Conservation (phyloP, 2,797 vertebrate species). For the Channallabes apus region DNA sequence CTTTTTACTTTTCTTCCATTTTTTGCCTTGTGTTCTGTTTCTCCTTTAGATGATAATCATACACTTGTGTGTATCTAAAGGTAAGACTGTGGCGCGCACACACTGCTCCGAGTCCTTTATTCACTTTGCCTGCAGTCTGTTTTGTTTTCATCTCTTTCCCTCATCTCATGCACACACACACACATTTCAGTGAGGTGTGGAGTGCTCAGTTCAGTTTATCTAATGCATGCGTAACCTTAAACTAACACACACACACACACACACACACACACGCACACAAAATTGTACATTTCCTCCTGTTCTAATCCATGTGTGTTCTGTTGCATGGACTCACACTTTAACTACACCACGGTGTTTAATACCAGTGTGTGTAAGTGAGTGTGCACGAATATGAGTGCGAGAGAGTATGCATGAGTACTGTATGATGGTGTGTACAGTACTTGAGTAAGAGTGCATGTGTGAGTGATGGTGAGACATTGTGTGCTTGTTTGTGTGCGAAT, state of each 20-base stretch:
- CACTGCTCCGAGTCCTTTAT: neutral
- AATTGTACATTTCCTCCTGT: too few relatives aligned
- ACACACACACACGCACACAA: neutral
- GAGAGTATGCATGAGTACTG: constrained; percentile 24
- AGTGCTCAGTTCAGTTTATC: neutral
- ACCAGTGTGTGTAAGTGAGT: constrained; percentile 20
- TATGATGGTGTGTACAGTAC: too few relatives aligned
- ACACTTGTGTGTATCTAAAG: constrained; percentile 98
- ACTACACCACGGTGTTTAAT: neutral
- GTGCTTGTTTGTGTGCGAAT: too few relatives aligned
- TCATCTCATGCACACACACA: neutral
- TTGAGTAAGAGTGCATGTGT: too few relatives aligned
- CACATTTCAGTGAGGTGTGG: neutral
- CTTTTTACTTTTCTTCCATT: constrained; percentile 60
- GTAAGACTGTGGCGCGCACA: constrained; percentile 79
- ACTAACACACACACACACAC: too few relatives aligned
- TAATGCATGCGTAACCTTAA: neutral
- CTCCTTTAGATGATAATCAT: constrained; percentile 98
- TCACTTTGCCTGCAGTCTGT: neutral
- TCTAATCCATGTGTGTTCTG: neutral
- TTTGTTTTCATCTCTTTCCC: neutral
- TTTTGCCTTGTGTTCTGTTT: constrained; percentile 72
- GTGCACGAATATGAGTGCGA: neutral
- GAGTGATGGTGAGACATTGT: too few relatives aligned
- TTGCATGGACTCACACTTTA: neutral